phyloP scores from a whole-genome alignment of 53 echinoderm and acorn worm genomes.

The Hippasteria phrygiana region DNA sequence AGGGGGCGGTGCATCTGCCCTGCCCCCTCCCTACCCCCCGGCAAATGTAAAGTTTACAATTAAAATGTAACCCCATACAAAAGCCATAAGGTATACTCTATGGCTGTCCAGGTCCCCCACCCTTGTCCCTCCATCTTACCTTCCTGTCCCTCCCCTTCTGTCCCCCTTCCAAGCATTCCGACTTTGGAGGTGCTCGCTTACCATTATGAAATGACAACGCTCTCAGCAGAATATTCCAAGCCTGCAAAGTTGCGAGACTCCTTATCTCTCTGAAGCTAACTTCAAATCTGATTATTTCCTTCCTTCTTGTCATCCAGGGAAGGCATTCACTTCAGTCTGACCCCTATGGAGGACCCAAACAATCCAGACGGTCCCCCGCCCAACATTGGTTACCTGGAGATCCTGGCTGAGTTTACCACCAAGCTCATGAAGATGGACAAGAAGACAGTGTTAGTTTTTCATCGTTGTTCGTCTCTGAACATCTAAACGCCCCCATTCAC shows the following conservation, averaged over 20 bases:
- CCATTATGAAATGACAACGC: no score
- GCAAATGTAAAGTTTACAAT: no score
- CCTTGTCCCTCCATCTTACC: no score
- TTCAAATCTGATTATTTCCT: background rate
- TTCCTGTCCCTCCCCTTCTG: no score
- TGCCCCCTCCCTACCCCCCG: no score
- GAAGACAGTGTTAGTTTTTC: constrained; percentile 91
- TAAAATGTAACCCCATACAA: no score
- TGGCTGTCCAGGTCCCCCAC: no score
- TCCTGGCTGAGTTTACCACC: constrained; percentile 92
- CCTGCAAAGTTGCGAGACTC: background rate
- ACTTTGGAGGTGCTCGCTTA: no score
- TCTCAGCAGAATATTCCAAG: background rate
- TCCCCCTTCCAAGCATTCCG: no score
- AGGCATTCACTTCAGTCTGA: constrained; percentile 92
- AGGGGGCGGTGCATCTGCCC: no score
- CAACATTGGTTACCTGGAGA: constrained; percentile 93
- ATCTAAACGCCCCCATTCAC: background rate
- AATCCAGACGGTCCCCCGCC: constrained; percentile 94
- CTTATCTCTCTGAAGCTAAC: background rate
- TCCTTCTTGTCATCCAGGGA: constrained; percentile 67
- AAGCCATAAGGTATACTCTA: no score
- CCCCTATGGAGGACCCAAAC: constrained; percentile 84
- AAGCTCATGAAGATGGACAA: constrained; percentile 98
- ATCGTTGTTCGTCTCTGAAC: constrained; percentile 20